phyloP scores from a whole-genome alignment of 1,140 invertebrate genomes.

The Charaxes varanes region DNA sequence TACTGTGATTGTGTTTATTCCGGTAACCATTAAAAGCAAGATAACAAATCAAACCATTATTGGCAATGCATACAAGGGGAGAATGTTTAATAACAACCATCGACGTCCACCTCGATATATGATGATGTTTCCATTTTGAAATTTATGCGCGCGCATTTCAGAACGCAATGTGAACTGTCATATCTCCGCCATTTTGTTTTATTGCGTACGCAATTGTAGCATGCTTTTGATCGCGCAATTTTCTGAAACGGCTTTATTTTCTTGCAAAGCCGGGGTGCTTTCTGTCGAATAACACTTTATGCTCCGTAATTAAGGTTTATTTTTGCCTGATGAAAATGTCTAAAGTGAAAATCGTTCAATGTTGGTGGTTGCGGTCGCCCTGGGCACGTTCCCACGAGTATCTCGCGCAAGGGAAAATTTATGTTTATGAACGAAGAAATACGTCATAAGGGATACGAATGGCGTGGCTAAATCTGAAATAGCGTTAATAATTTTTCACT shows the following conservation, averaged over 20 bases:
- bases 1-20: conserved; percentile 6
- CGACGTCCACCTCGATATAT: conserved; percentile 34
- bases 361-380: conserved; percentile 60
- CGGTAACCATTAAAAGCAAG: conserved; percentile 13
- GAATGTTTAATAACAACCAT: conserved; percentile 24
- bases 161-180: conserved; percentile 27
- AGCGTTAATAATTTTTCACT: conserved; percentile 69
- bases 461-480: conserved; percentile 61
- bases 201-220: conserved; percentile 50
- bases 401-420: conserved; percentile 64
- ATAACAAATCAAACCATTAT: conserved; percentile 21
- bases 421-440: conserved; percentile 71
- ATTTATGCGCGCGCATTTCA: conserved; percentile 45
- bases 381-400: conserved; percentile 66
- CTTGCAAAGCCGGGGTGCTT: conserved; percentile 27
- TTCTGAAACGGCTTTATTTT: conserved; percentile 68
- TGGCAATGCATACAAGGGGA: conserved; percentile 15
- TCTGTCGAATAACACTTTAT: conserved; percentile 18
- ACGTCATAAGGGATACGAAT: conserved; percentile 68
- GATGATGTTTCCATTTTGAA: conserved; percentile 48
- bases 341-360: conserved; percentile 67
- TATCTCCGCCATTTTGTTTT: conserved; percentile 54
- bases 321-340: conserved; percentile 21
- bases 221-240: conserved; percentile 51
- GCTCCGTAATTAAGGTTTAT: conserved; percentile 22